Base-by-base conservation (phyloP, 2,113 vertebrate genomes). In the Eudorcas thomsonii region DNA sequence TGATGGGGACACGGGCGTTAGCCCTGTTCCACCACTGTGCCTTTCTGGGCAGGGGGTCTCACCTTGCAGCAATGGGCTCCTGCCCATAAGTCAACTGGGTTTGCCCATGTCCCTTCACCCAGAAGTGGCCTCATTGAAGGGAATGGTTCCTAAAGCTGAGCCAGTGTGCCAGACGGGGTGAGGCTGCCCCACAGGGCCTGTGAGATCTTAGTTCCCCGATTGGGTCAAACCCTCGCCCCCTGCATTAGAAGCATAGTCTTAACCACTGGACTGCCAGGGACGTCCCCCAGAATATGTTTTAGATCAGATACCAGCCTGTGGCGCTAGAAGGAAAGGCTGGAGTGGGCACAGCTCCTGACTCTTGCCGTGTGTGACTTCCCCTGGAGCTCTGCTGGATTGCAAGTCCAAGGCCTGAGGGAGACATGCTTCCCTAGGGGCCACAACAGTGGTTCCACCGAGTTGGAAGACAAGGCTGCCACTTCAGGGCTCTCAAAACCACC, bases 111-210 rank as follows among this genome's bases (percentile, higher is more conserved):
- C 16, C 28, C 5, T 5, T 36, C 52, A 23, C 64, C 64, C 15
- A 13, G 33, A 48, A 50, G 33, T 48, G 78, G 25, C 36, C 84
- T 78, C 0, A 26, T 10, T 62, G 30, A 62, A 77, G 30, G 39
- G 36, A n/a, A 13, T 83, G 48, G 57, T 15, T 88, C 26, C 17
- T 23, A 74, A 39, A 74, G 67, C 11, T 74, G 67, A 74, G 21
- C 67, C n/a, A 39, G 21, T 39, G 21, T 36, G 19, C n/a, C 67
- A 13, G 1, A 23, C 0, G 0, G 67, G 19, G 21, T 74, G 67
- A 74, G 67, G 67, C 36, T 74, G 21, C 67, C 21, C 36, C 67
- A 74, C 10, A 74, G 19, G 67, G 36, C 19, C 67, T 25, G 19
- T 74, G 67, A 74, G 36, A 74, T 39, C 19, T 39, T 74, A 71